Percentiles rank a stretch among this genome's conserved stretches.
Conservation (phyloP, 2,888 invertebrate species). For the Mesoligia furuncula region DNA sequence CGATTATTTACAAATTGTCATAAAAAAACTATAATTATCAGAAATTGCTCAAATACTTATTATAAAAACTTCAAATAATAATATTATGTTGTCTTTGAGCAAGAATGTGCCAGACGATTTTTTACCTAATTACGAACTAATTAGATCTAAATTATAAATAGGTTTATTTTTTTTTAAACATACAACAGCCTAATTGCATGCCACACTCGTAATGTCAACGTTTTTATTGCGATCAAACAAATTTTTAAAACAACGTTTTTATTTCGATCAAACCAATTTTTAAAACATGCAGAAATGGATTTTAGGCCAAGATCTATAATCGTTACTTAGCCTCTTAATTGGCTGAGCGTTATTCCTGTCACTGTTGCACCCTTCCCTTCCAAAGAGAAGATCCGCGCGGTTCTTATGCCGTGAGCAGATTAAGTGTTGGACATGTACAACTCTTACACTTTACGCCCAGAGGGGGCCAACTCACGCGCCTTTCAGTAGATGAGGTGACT, state of each 20-base stretch:
- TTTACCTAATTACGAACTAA: slow-evolving; percentile 59
- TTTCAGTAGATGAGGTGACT: too few species aligned
- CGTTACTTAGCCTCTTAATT: neutral
- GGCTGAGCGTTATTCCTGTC: neutral
- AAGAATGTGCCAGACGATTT: slow-evolving; percentile 53
- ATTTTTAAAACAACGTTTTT: neutral
- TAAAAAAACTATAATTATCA: slow-evolving; percentile 53
- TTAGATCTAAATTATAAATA: slow-evolving; percentile 67
- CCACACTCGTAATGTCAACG: slow-evolving; percentile 16
- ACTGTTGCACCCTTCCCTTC: neutral
- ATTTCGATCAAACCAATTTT: neutral
- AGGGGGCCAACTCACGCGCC: too few species aligned
- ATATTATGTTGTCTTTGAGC: slow-evolving; percentile 61
- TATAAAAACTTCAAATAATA: slow-evolving; percentile 27
- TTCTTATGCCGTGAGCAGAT: too few species aligned
- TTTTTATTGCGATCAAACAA: neutral
- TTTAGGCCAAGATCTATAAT: neutral
- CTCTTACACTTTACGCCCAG: too few species aligned
- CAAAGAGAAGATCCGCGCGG: too few species aligned
- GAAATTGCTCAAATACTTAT: slow-evolving; percentile 44
- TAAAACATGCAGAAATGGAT: neutral
- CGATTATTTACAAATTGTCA: slow-evolving; percentile 60
- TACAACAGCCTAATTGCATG: slow-evolving; percentile 18
- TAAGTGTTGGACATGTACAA: too few species aligned
- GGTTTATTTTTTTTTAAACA: slow-evolving; percentile 67